Base-by-base conservation (phyloP, 2,888 invertebrate species). In the Drosophila barbarae region DNA sequence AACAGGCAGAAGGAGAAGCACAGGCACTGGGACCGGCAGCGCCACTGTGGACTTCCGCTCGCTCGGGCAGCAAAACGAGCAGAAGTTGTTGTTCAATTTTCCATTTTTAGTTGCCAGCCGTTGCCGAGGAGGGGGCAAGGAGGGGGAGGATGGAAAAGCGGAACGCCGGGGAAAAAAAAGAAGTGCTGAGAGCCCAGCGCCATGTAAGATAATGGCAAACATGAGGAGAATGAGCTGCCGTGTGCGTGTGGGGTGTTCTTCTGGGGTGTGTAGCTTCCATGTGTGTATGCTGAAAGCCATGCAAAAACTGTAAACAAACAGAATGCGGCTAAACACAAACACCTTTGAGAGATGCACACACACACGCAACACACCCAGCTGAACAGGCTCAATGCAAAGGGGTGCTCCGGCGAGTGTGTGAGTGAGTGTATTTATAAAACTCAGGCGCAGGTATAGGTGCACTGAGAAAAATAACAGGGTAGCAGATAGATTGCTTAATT, bases 21-120 rank as follows among this genome's bases (percentile, higher is more conserved):
- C 36, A 41, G 53, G 55, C 42, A 42, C 34, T 47, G 64, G 21
- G 34, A 49, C 54, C 56, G 50, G 30, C 21, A 47, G 13, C 47
- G 60, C 18, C 36, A 42, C 54, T 66, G 50, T 51, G 61, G 56
- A 52, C 79, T 87, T 87, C 86, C 86, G 79, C 87, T 79, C 76
- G 85, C 83, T 86, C 87, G 71, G 83, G 86, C 83, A 87, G 77
- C 75, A 86, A 87, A 86, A 85, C 86, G 87, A 86, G 87, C 86
- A 85, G 87, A 86, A 86, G 83, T 82, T 86, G 85, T 81, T 87
- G 83, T 87, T 86, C 74, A 87, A 87, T 86, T 86, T 87, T 77
- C 84, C 86, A 83, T 83, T 85, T 82, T 81, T 75, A 80, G 77
- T 74, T 73, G 64, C 67, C 76, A 63, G 68, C 49, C 49, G 46